Evolutionary conservation across 2,888 invertebrate genomes (phyloP), one percentile per base, ranked within the genome.

Genomic region (Sepioteuthis lessoniana): DNA sequence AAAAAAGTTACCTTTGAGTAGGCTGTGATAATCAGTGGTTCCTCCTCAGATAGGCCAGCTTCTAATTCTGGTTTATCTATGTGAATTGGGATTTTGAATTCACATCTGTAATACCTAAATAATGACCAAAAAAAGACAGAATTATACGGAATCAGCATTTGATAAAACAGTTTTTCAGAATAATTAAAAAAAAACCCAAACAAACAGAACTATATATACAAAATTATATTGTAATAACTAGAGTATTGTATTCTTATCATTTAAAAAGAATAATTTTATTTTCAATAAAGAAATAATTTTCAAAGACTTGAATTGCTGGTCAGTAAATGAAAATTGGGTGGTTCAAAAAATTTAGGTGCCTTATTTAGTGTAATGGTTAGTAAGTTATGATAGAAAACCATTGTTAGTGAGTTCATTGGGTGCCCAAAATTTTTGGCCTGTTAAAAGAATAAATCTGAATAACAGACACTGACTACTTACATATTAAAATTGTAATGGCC

Each of bases 401-500:
- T 42, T 42, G 42, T 7, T 42, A 42, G 4, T 42, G 42, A 42
- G 7, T 42, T 42, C 7, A 42, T 7, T 42, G 42, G 42, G 42
- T 42, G 42, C 42, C 7, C 13, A 47, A 16, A 8, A 47, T 47
- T 47, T 47, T 47, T 47, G 47, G 16, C 13, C 47, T 47, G 4
- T 55, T 25, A 25, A 55, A 55, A 21, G 55, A 25, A 25, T 55
- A 25, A 55, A 55, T 55, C 25, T 55, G 5, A 21, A 55, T 55
- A 94, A 95, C 96, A 96, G 60, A 94, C 91, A 91, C 94, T 47
- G 28, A 37, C 76, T 93, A 97, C 98, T 97, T 97, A 99, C 98
- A 99, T 99, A 97, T 99, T 99, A 97, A 99, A 99, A 97, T 99
- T 99, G 97, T 99, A 99, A 97, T 99, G 99, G 4, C 99, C 99